These are phyloP conservation scores for Maconellicoccus hirsutus DNA, from an alignment of 1,140 invertebrate genomes.

Conservation along the genomic window DNA sequence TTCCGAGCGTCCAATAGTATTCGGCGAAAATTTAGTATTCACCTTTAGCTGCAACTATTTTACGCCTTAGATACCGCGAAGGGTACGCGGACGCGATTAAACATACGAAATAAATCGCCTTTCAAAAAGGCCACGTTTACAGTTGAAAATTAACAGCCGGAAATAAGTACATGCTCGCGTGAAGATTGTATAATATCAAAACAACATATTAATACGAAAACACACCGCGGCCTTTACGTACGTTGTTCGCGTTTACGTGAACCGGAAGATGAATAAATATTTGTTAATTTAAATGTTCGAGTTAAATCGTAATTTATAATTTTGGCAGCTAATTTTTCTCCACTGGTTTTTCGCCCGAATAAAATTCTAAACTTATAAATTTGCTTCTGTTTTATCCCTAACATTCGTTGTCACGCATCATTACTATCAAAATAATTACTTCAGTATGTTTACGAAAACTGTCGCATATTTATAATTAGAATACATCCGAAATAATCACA, in stretches of 20 bases:
- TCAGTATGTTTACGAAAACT: too few relatives aligned
- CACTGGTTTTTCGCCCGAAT: neutral
- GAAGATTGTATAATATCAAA: too few relatives aligned
- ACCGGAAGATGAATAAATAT: slow-evolving; percentile 5
- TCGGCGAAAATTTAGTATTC: neutral
- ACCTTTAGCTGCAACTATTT: neutral
- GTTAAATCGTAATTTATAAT: neutral
- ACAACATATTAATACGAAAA: too few relatives aligned
- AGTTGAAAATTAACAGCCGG: too few relatives aligned
- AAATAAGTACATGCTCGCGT: too few relatives aligned
- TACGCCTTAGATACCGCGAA: too few relatives aligned
- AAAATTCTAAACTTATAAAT: neutral
- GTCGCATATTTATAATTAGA: neutral
- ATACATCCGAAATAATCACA: neutral
- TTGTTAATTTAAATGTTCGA: neutral
- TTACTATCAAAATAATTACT: neutral
- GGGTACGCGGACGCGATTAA: too few relatives aligned
- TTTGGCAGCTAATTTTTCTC: neutral
- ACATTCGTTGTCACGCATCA: neutral
- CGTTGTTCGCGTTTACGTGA: neutral
- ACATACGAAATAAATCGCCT: too few relatives aligned
- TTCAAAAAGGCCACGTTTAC: too few relatives aligned
- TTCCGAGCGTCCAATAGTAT: neutral
- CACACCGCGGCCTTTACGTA: too few relatives aligned
- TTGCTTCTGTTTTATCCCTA: neutral